These are phyloP conservation scores for Eidolon dupreanum DNA, from an alignment of 2,797 vertebrate genomes.

Conservation along the genomic window DNA sequence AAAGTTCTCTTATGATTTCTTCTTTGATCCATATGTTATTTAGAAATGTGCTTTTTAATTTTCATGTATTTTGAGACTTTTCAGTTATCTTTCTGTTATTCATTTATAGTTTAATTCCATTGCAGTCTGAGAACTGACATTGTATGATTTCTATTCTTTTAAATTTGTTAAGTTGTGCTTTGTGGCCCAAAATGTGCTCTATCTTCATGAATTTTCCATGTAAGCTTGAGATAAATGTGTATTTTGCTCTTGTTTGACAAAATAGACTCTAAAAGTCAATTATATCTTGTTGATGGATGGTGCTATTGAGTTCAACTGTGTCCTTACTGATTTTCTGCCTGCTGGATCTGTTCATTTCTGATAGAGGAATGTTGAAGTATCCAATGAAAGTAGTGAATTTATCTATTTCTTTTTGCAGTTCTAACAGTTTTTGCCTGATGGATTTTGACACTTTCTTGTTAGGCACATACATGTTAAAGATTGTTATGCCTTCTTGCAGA, in stretches of 20 bases:
- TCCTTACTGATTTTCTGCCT: neutral
- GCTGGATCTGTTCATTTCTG: neutral
- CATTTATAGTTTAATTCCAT: neutral
- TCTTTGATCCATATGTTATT: neutral
- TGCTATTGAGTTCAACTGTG: neutral
- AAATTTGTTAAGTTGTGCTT: neutral
- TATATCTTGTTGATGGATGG: neutral
- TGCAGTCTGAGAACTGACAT: neutral
- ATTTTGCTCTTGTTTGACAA: neutral
- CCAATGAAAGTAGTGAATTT: neutral
- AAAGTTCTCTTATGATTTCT: neutral
- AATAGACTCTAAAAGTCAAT: neutral
- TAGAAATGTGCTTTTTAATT: neutral
- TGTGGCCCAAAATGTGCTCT: neutral
- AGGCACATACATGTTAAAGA: neutral
- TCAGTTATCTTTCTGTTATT: neutral
- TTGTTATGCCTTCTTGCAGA: neutral
- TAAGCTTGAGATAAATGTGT: neutral
- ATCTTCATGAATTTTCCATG: neutral
- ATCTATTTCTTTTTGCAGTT: neutral
- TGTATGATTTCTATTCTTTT: neutral
- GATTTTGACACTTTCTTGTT: neutral
- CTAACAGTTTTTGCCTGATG: neutral
- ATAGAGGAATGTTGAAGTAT: neutral
- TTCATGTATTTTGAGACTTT: neutral